Evolutionary conservation across 2,113 vertebrate genomes (phyloP).

Genomic region (Erythrocercus mccallii): DNA sequence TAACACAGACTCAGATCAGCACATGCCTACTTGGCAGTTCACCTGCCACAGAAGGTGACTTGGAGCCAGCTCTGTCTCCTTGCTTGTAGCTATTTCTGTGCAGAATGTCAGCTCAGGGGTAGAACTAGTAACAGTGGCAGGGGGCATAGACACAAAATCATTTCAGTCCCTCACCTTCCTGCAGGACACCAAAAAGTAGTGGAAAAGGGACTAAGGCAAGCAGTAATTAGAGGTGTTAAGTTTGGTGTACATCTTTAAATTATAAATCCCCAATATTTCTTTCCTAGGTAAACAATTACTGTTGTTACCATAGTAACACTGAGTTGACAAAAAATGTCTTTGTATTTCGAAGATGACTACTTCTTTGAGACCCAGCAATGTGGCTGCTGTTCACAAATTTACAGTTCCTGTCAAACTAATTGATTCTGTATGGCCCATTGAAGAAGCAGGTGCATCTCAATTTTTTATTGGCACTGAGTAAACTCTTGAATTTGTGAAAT

Average conservation of each 20-base stretch:
- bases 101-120: background rate
- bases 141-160: background rate
- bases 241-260: background rate
- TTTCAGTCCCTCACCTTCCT: background rate
- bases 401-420: background rate
- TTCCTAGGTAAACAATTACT: constrained; percentile 11
- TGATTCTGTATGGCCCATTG: background rate
- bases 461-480: background rate
- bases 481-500: background rate
- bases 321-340: background rate
- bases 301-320: background rate
- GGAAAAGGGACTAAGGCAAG: background rate
- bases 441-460: background rate
- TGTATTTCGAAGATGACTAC: background rate
- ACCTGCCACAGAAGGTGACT: background rate
- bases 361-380: background rate
- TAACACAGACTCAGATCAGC: background rate
- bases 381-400: background rate
- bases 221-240: background rate
- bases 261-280: background rate
- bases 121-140: background rate
- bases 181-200: background rate
- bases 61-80: background rate
- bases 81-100: background rate
- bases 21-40: background rate